Evolutionary conservation across 2,113 vertebrate genomes (phyloP), one percentile per base, ranked within the genome.

Genomic region (Fregetta grallaria): DNA sequence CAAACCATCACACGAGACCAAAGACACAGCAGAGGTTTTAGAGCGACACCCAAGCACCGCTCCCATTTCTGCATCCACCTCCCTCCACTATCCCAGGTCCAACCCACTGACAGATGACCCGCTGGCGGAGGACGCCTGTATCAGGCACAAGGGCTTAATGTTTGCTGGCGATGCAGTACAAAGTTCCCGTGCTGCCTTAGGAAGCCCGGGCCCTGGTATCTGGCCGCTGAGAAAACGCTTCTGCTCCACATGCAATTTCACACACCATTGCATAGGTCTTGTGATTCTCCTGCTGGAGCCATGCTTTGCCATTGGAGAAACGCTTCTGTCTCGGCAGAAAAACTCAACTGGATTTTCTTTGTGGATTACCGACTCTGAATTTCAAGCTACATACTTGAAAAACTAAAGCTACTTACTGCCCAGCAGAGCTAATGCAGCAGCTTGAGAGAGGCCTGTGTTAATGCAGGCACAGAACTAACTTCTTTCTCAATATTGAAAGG

Each of bases 161-260:
- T 55, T 44, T 86, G 87, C 70, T 36, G 34, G 38, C 1, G 0
- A 53, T 4, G 49, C 47, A 10, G 52, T 6, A 50, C 66, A 38
- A 77, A 88, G 74, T 38, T 81, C 80, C 77, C 0, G 0, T 10
- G 66, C 30, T 36, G 62, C 92, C 82, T 68, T 44, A 58, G 80
- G 68, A 78, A 94, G 49, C 45, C 68, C 19, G 2, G 83, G 58
- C 29, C 58, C 40, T 65, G 75, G 80, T 71, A 49, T 86, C 86
- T 32, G 77, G 74, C 63, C 2, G 13, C 93, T 89, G 74, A 92
- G 88, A 97, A 96, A 94, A 91, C 5, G 70, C 70, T 91, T 91
- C 86, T 92, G 93, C 95, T 97, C 76, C 81, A 75, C 36, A 40
- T 71, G 45, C 89, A 72, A 88, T 94, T 94, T 93, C 73, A 93